Conservation (phyloP, 1,140 invertebrate genomes). For the Eriosoma lanigerum region DNA sequence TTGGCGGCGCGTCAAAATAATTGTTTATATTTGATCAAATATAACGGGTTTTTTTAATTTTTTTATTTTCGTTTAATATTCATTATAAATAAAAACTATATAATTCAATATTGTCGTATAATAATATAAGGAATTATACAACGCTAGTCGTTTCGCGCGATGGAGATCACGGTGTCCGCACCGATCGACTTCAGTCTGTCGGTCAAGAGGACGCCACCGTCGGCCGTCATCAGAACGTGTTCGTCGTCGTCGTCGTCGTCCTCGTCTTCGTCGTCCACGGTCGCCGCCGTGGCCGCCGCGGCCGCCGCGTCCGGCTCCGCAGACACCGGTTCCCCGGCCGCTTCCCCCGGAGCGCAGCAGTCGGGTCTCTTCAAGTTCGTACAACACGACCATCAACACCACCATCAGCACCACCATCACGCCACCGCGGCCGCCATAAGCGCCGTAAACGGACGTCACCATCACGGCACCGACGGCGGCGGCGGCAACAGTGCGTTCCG, state of each 20-base stretch:
- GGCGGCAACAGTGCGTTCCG: conserved; percentile 56
- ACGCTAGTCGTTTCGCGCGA: background rate
- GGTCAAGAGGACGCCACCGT: conserved; percentile 36
- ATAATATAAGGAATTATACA: no score
- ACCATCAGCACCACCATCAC: background rate
- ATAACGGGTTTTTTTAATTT: no score
- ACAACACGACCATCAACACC: background rate
- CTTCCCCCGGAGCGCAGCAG: no score
- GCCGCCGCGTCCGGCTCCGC: background rate
- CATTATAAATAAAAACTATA: no score
- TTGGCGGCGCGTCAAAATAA: no score
- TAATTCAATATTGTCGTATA: no score
- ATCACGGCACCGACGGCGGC: background rate
- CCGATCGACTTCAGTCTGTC: conserved; percentile 52
- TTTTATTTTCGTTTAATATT: no score
- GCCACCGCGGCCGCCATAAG: background rate
- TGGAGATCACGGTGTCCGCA: conserved; percentile 51
- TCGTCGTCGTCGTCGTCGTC: conserved; percentile 12
- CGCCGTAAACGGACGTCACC: background rate
- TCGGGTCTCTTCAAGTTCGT: conserved; percentile 22
- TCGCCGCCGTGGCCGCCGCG: background rate
- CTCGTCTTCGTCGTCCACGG: background rate
- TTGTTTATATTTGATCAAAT: no score
- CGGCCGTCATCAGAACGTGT: background rate
- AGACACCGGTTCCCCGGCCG: background rate